phyloP scores from a whole-genome alignment of 2,888 invertebrate species.

The Polyommatus icarus region DNA sequence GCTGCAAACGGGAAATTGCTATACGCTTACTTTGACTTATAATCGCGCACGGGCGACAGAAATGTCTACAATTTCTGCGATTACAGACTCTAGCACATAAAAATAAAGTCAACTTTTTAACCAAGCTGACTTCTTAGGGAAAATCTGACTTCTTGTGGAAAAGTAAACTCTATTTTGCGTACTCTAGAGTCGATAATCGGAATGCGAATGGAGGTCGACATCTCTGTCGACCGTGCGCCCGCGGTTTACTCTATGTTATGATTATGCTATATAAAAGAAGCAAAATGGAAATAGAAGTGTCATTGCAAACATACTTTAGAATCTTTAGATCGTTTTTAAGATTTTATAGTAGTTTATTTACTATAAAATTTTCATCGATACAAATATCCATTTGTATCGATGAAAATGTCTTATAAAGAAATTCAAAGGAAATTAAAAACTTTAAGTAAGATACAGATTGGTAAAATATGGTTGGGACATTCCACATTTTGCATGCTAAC shows the following conservation, averaged over 20 bases:
- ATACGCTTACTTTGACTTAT: constrained; percentile 5
- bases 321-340: not conserved
- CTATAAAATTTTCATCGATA: no score
- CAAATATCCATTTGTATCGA: not conserved
- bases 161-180: not conserved
- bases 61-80: not conserved
- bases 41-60: not conserved
- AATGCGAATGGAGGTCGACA: not conserved
- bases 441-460: not conserved
- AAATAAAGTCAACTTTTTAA: not conserved
- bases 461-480: no score
- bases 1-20: constrained; percentile 8
- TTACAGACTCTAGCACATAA: not conserved
- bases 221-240: not conserved
- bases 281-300: constrained; percentile 5
- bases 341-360: no score
- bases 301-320: not conserved
- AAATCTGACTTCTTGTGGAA: not conserved
- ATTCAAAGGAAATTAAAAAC: not conserved
- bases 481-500: not conserved
- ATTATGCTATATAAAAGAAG: not conserved
- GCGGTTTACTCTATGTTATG: not conserved
- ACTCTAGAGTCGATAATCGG: not conserved
- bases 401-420: not conserved
- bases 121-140: not conserved